Evolutionary conservation across 2,113 vertebrate genomes (phyloP).

Genomic region (Onychostoma macrolepis): DNA sequence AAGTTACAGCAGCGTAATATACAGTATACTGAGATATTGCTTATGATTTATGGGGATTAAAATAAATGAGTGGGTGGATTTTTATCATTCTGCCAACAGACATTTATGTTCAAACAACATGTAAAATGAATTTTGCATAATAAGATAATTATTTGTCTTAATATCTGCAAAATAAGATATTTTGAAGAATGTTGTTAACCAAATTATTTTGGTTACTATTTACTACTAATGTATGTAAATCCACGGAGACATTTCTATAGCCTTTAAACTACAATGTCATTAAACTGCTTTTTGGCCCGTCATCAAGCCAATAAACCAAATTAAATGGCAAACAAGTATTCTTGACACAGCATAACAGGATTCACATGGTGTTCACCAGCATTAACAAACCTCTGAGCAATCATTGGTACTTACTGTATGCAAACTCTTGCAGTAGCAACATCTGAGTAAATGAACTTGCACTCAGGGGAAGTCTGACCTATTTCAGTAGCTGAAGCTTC

Average conservation of each 20-base stretch:
- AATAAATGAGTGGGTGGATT: too few relatives aligned
- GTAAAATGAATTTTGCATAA: too few relatives aligned
- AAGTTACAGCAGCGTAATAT: too few relatives aligned
- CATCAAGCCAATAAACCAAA: neutral
- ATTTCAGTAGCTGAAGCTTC: neutral
- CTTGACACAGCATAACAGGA: neutral
- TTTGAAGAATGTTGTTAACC: neutral
- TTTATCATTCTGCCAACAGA: too few relatives aligned
- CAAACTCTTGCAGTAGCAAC: neutral
- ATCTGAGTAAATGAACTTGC: neutral
- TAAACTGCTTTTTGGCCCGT: neutral
- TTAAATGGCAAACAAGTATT: neutral
- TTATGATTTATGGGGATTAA: too few relatives aligned
- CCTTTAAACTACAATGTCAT: too few relatives aligned
- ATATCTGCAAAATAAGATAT: neutral
- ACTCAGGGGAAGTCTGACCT: slow-evolving; percentile 6
- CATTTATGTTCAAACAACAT: too few relatives aligned
- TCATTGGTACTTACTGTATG: neutral
- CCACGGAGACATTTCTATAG: too few relatives aligned
- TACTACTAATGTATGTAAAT: neutral
- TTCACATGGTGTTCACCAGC: neutral
- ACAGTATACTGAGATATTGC: too few relatives aligned
- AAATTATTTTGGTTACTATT: neutral
- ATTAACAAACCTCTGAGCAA: neutral
- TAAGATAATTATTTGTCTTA: too few relatives aligned